Base-by-base conservation (phyloP, 2,113 vertebrate species). In the Promerops cafer region DNA sequence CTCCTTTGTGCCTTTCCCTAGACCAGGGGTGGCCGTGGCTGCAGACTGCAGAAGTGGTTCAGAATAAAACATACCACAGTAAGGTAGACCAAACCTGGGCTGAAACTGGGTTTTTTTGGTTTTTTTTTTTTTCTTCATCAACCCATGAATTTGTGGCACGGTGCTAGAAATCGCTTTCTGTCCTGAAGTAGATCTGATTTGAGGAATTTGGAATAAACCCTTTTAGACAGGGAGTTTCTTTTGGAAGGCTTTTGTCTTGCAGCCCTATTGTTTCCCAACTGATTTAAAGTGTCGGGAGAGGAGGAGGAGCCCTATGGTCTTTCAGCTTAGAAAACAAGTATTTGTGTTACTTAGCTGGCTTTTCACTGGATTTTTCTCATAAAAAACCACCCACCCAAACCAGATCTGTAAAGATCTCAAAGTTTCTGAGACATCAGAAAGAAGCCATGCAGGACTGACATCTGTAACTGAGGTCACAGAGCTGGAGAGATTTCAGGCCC, bases 1-100 rank as follows among this genome's bases (percentile, higher is more conserved):
- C 20, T 40, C 47, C 56, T 39, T 20, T 50, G 42, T 63, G n/a
- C n/a, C 49, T 39, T 56, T 40, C 18, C 53, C 12, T 30, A 6
- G 35, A 2, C 37, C 27, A 26, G 31, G 61, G 37, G 7, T 59
- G 59, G 6, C 49, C 0, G 0, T 70, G 76, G 24, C 39, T 47
- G 7, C 5, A 31, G 54, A 8, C 45, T 47, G 2, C 13, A 28
- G 42, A 26, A 53, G 37, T 21, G 5, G 3, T 13, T 75, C 47
- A 57, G n/a, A 56, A 22, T 40, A 83, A 80, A 49, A 21, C 22
- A 17, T 1, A n/a, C 7, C 33, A 12, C 10, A 5, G 2, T 31
- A 23, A 49, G 12, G 4, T 20, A 16, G 30, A 24, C 14, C 59
- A 68, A 54, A 45, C 23, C 37, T 4, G 21, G 19, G 14, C 50